Percentiles rank a stretch among this genome's conserved stretches.
phyloP scores from a whole-genome alignment of 2,113 vertebrate species.

The Etheostoma cragini region DNA sequence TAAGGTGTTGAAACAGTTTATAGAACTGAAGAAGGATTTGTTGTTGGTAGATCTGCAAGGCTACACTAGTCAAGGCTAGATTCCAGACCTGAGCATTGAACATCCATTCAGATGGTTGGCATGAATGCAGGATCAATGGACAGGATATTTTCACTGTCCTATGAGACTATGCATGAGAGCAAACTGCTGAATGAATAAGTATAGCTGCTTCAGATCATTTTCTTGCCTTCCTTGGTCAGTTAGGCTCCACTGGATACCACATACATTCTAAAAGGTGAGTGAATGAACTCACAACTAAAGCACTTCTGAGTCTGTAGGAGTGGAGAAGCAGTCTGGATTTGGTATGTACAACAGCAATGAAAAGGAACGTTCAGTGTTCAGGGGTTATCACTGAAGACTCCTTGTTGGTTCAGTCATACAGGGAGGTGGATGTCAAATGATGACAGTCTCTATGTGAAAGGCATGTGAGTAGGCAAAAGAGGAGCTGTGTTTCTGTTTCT shows the following conservation, averaged over 20 bases:
- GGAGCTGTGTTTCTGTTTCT: constrained; percentile 75
- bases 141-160: constrained; percentile 24
- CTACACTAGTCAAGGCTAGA: constrained; percentile 67
- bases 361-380: constrained; percentile 11
- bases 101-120: constrained; percentile 45
- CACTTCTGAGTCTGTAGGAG: constrained; percentile 62
- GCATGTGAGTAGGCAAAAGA: constrained; percentile 78
- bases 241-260: constrained; percentile 48
- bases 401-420: constrained; percentile 35
- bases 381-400: constrained; percentile 56
- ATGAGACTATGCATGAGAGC: constrained; percentile 8
- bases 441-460: constrained; percentile 85
- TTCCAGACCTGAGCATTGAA: constrained; percentile 68
- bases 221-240: constrained; percentile 44
- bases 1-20: constrained; percentile 39
- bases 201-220: constrained; percentile 43
- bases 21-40: constrained; percentile 16
- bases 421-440: constrained; percentile 79
- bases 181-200: constrained; percentile 23
- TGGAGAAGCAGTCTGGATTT: constrained; percentile 60
- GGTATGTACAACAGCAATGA: constrained; percentile 70
- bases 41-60: constrained; percentile 55
- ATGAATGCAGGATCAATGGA: constrained; percentile 28
- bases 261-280: constrained; percentile 66
- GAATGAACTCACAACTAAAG: constrained; percentile 62